Conservation (phyloP, 2,113 vertebrate genomes). For the Neogobius melanostomus region DNA sequence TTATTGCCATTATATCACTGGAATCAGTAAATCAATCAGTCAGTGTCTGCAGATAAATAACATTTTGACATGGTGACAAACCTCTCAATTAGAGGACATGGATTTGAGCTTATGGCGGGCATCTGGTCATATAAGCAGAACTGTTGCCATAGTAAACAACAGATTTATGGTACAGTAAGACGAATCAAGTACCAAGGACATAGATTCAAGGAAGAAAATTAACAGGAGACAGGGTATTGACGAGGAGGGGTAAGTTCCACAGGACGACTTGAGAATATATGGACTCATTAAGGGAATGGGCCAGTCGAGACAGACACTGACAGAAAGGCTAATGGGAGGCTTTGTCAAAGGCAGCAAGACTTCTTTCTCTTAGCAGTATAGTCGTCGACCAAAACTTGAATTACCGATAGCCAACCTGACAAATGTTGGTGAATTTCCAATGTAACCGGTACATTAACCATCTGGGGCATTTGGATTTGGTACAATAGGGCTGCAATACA, state of each 20-base stretch:
- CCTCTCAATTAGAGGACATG: too few species aligned
- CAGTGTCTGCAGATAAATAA: too few species aligned
- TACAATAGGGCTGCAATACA: too few species aligned
- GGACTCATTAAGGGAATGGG: slow-evolving; percentile 47
- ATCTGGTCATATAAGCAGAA: background rate
- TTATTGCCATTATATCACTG: too few species aligned
- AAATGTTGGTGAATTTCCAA: too few species aligned
- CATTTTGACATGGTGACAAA: too few species aligned
- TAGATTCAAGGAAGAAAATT: slow-evolving; percentile 49
- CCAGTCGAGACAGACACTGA: slow-evolving; percentile 39
- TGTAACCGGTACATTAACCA: too few species aligned
- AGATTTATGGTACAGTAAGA: background rate
- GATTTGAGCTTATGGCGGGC: too few species aligned
- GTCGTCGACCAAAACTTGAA: slow-evolving; percentile 60
- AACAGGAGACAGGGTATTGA: slow-evolving; percentile 34
- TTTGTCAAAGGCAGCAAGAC: slow-evolving; percentile 52
- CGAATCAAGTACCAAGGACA: slow-evolving; percentile 27
- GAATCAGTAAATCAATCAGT: too few species aligned
- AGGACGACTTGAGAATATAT: slow-evolving; percentile 46
- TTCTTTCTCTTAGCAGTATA: slow-evolving; percentile 77
- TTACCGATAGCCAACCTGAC: too few species aligned
- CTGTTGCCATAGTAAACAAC: slow-evolving; percentile 26
- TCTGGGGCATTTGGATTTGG: too few species aligned
- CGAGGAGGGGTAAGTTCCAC: slow-evolving; percentile 38
- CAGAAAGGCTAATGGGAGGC: slow-evolving; percentile 23